phyloP scores from a whole-genome alignment of 2,113 vertebrate species.

The Myanophis thanlyinensis region DNA sequence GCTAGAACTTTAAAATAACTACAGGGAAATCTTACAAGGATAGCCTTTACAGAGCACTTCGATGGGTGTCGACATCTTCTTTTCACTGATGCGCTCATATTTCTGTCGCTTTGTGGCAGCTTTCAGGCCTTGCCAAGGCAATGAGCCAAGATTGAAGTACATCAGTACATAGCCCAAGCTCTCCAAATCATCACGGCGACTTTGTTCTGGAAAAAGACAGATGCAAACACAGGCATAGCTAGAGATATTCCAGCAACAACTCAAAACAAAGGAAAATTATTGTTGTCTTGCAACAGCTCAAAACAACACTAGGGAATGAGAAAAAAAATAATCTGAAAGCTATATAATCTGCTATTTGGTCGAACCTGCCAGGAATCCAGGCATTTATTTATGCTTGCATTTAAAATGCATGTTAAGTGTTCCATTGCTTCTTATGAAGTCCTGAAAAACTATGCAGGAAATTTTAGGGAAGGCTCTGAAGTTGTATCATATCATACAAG shows the following conservation, averaged over 20 bases:
- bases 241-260: slow-evolving; percentile 24
- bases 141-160: slow-evolving; percentile 98
- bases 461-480: not conserved
- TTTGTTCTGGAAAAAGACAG: slow-evolving; percentile 81
- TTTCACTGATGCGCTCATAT: slow-evolving; percentile 97
- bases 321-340: not conserved
- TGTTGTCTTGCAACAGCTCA: not conserved
- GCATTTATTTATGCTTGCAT: not conserved
- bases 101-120: slow-evolving; percentile 98
- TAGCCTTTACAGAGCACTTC: slow-evolving; percentile 98
- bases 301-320: not conserved
- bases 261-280: not conserved
- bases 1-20: not conserved
- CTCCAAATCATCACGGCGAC: slow-evolving; percentile 94
- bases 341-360: not conserved
- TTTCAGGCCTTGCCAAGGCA: slow-evolving; percentile 98
- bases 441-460: not conserved
- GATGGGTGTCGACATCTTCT: slow-evolving; percentile 98
- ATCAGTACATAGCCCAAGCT: slow-evolving; percentile 95
- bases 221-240: slow-evolving; percentile 37
- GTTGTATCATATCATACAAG: not conserved
- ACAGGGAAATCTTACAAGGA: slow-evolving; percentile 84
- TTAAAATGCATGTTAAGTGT: not conserved
- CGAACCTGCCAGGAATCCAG: not conserved
- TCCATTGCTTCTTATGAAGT: not conserved